Evolutionary conservation across 2,797 vertebrate species (phyloP), one percentile per base, ranked within the genome.

Genomic region (Chaenodraco wilsoni): DNA sequence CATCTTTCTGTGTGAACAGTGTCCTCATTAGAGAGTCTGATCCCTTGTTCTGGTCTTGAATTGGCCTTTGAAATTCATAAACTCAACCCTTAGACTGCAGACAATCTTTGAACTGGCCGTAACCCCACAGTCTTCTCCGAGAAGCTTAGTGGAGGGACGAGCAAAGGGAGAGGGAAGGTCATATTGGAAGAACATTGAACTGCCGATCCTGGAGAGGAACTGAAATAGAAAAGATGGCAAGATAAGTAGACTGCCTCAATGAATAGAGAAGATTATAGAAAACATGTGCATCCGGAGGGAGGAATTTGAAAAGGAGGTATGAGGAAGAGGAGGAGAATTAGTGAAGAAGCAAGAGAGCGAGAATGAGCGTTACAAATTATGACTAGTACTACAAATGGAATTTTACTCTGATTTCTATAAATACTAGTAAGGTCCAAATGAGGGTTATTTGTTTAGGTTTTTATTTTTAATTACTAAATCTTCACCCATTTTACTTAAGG

Each of bases 11-110:
- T 66, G 31, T 65, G 41, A 70, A 58, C 27, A 44, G 23, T 51
- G 31, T 60, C 52, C 60, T 63, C 74, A 78, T 78, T 81, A 76
- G 23, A 63, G 56, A 64, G 31, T 50, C 54, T 65, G 44, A 68
- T 75, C 54, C 46, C 62, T 66, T 76, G 40, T 65, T 72, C 71
- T 74, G 60, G 43, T 69, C 57, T 58, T 66, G 52, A 75, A 66
- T 80, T 75, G 56, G 50, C 67, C 66, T 77, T 77, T 73, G 61
- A 68, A 71, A 55, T 79, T 51, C 58, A 79, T 56, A 49, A 40
- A 55, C 17, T 63, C 45, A 46, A 63, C 57, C 58, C 46, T 45
- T 59, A 31, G 57, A 70, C 43, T 63, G 33, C 72, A 50, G 62
- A 23, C 4, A 2, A 59, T 68, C 45, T 81, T 62, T 10, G 11